Percentiles rank a stretch among this genome's conserved stretches.
phyloP scores from a whole-genome alignment of 2,113 vertebrate species.

The Fregetta grallaria region DNA sequence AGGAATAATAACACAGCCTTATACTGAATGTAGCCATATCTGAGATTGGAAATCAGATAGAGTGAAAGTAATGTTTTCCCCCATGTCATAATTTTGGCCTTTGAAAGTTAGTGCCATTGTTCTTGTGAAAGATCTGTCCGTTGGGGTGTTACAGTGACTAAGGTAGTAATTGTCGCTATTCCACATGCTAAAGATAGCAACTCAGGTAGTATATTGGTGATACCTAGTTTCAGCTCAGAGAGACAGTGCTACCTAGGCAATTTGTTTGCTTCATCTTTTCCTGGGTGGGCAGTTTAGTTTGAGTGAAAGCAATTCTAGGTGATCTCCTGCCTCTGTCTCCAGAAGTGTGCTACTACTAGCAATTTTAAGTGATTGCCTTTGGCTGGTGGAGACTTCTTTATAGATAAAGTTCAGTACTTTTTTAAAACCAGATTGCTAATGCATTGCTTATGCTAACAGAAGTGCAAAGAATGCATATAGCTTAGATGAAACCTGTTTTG shows the following conservation, averaged over 20 bases:
- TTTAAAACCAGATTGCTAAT: not conserved
- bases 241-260: not conserved
- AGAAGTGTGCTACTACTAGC: not conserved
- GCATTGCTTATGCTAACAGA: not conserved
- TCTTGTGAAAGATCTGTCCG: not conserved
- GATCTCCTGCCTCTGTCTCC: not conserved
- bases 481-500: not conserved
- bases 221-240: not conserved
- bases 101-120: not conserved
- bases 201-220: not conserved
- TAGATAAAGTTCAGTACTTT: not conserved
- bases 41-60: not conserved
- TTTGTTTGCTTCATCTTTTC: not conserved
- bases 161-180: not conserved
- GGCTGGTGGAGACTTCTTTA: not conserved
- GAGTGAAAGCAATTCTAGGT: not conserved
- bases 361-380: not conserved
- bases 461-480: not conserved
- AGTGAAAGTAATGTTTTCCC: not conserved
- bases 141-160: not conserved
- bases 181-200: not conserved
- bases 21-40: not conserved
- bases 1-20: not conserved
- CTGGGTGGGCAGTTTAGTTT: not conserved
- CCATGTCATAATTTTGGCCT: not conserved